Evolutionary conservation across 1,140 invertebrate species (phyloP), one percentile per base, ranked within the genome.

Genomic region (Bombus vancouverensis): DNA sequence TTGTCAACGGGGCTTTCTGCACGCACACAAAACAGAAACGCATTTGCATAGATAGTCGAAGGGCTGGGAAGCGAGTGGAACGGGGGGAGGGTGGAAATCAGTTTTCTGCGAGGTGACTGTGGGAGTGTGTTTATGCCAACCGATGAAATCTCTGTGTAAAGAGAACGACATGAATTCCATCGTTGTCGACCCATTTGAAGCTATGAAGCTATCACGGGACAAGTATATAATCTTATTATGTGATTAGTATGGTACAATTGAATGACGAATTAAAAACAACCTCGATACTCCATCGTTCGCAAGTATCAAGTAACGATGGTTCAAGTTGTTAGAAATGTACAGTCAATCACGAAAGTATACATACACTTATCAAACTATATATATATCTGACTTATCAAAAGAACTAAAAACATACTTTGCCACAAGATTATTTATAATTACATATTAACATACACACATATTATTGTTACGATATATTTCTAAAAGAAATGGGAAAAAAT

Each of bases 1-100:
- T 93, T 91, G 92, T 93, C 91, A 91, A 87, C 88, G 78, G 39
- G 34, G 83, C 89, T 91, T 92, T 93, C 91, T 92, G 89, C 88
- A 81, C 87, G 86, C 87, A 83, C 87, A 92, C 93, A 93, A 93
- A 93, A 93, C 92, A 92, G 76, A 44, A 83, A 79, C 88, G 87
- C 91, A 92, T 93, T 93, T 92, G 89, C 91, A 89, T 91, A 89
- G 91, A 92, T 91, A 91, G 87, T 80, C 32, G 73, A 18, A 22
- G 47, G 47, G 47, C 47, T 22, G 59, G 18, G n/a, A 47, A 13
- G 28, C 3, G 80, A 59, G 9, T 37, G 44, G n/a, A 32, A 28
- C 12, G n/a, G 13, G 12, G 12, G 2, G 28, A 34, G 72, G 90
- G 89, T 92, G 90, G 82, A 92, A 92, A 92, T 90, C 91, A 90